Evolutionary conservation across 2,113 vertebrate species (phyloP), one percentile per base, ranked within the genome.

Genomic region (Corydoras maculifer): DNA sequence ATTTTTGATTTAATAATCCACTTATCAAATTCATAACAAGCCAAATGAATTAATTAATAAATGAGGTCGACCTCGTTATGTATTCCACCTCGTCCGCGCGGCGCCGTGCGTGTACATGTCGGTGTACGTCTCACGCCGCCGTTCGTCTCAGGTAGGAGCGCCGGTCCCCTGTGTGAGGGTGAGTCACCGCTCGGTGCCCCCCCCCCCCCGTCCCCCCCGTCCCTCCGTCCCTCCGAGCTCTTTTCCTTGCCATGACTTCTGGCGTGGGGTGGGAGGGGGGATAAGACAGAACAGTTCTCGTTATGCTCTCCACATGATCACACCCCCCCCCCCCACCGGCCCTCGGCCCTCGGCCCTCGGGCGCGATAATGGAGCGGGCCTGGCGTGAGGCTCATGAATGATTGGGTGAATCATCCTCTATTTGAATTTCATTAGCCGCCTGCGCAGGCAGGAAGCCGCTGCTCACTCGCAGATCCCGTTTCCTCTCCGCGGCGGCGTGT

Each of bases 341-440:
- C 12, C 68, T 71, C 15, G 10, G 57, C 55, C 14, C 63, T 68
- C n/a, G 18, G 18, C 18, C 18, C 18, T 25, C 18, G 53, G 59
- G 53, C 48, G 69, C 51, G 62, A 68, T 73, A 76, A 78, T 69
- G 54, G 43, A 60, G 61, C 54, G 13, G 60, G 25, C 25, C 55
- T 65, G 58, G 54, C 12, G 8, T 49, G 31, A 70, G 63, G 51
- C 70, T 59, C 50, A 71, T 59, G 70, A 73, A 66, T 61, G 59
- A 65, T 32, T 50, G 49, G 61, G 71, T 81, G 79, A 83, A 78
- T 79, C 79, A 83, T 78, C 51, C 50, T 66, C 12, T 74, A 75
- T 75, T 66, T 76, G 51, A 58, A 78, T 78, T 76, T 73, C 51
- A 81, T 77, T 75, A 75, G 70, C 68, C 61, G 54, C 69, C 30